Base-by-base conservation (phyloP, 2,888 invertebrate genomes). In the Nomada lathburiana region DNA sequence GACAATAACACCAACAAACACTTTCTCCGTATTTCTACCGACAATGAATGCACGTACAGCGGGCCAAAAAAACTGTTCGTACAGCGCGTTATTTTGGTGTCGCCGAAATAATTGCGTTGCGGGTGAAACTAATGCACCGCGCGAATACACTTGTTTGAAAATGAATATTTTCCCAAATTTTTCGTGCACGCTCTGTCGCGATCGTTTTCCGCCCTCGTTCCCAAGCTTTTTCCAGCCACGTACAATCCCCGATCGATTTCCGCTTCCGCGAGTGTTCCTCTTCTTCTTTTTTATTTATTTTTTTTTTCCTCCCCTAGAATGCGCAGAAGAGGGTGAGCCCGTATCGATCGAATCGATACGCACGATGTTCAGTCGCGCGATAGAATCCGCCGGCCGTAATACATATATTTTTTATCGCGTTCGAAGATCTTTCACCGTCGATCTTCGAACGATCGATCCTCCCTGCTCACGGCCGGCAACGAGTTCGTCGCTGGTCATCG, bases 341-440 rank as follows among this genome's bases (percentile, higher is more conserved):
- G 52, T 26, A 59, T 68, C 79, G 79, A 79, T 75, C 77, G 67
- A 67, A 36, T 53, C 72, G 77, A 67, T 63, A 68, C 52, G 2
- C 26, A 64, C 63, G 75, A 42, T 52, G 68, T 74, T 65, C 36
- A 42, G 20, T 29, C 13, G 18, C n/a, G 53, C 74, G 53, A 63
- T 62, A 67, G 62, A 68, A 78, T 74, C 74, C 68, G 42, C 23
- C 29, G 64, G 26, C 64, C 29, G 75, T 79, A 60, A 10, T 13
- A 11, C 26, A 3, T 26, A 13, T 57, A 57, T 57, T 71, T 76
- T 80, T 76, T 76, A 80, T 80, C 76, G 42, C 16, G 44, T n/a
- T 50, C n/a, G 50, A 52, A 52, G 62, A 76, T 76, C 67, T 76
- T 62, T 55, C 62, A 44, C 42, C 60, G 55, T 23, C 55, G 52